These are phyloP conservation scores for Rallus crepitans DNA, from an alignment of 2,797 vertebrate genomes.

Conservation along the genomic window DNA sequence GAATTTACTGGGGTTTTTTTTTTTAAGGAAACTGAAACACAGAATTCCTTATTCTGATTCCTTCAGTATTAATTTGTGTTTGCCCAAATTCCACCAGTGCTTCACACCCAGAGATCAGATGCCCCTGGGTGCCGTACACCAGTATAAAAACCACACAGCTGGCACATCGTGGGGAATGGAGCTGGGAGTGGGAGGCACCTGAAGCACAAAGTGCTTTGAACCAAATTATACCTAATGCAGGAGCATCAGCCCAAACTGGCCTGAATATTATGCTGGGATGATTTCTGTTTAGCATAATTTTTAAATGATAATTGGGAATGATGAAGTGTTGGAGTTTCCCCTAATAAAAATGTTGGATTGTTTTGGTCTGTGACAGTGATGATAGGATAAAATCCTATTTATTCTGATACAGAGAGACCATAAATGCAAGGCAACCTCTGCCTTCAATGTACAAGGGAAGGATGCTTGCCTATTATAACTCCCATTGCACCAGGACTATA, in stretches of 20 bases:
- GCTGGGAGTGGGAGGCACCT: background rate
- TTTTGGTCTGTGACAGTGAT: background rate
- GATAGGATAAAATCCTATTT: background rate
- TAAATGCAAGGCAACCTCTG: background rate
- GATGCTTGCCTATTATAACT: background rate
- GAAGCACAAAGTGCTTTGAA: background rate
- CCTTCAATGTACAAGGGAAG: background rate
- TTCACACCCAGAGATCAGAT: background rate
- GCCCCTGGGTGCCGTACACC: no score
- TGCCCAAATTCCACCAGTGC: background rate
- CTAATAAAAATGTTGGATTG: background rate
- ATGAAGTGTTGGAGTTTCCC: background rate
- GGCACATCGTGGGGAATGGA: rapidly evolving
- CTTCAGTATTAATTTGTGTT: background rate
- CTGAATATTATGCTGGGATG: background rate
- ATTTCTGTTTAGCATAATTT: background rate
- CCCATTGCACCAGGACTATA: no score
- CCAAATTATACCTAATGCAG: background rate
- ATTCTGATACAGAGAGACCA: background rate
- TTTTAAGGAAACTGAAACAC: background rate
- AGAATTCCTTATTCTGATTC: background rate
- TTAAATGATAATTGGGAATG: background rate
- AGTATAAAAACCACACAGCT: background rate
- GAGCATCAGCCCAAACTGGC: background rate
- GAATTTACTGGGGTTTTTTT: background rate